Base-by-base conservation (phyloP, 2,113 vertebrate species). In the Myotis lucifugus region DNA sequence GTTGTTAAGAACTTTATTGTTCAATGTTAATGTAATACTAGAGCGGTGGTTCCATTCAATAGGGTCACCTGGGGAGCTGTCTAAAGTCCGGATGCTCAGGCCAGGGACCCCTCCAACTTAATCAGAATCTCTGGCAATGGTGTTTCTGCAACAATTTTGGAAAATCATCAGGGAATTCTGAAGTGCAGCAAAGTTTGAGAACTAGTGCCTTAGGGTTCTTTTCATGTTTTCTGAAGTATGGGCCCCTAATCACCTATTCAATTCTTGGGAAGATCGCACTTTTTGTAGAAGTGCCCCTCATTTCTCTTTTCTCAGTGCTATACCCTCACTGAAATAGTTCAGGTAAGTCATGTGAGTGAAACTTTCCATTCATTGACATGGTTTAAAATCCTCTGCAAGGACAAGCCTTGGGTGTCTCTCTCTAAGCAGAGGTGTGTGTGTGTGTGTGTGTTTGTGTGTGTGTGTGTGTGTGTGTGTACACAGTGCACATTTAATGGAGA, bases 331-430 rank as follows among this genome's bases (percentile, higher is more conserved):
- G 32, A 95, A 72, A 52, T 90, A 76, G 32, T 73, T 90, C 17
- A 85, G 32, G 9, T 11, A 92, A 78, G 34, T 79, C 37, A 74
- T 54, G 5, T 61, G 88, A 48, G 42, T 64, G 29, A 84, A 74
- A 90, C 25, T 90, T 83, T 27, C 70, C 42, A 78, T 91, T 66
- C 73, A 37, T 77, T 72, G n/a, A n/a, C n/a, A n/a, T n/a, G n/a
- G n/a, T n/a, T n/a, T n/a, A n/a, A n/a, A 81, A 94, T 70, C 29
- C 14, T 42, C n/a, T 67, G 17, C 8, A 88, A 82, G 32, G 7
- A 82, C 50, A 89, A 79, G 50, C 70, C 56, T 66, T 92, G 9
- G 61, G 48, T 37, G 9, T 64, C 67, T 85, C 70, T 85, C 18
- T 87, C 7, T 25, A 82, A 82, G n/a, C 23, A 84, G 23, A 1